Evolutionary conservation across 64 coral and sea anemone species (phyloP), one percentile per base, ranked within the genome.

Genomic region (Platygyra sinensis): DNA sequence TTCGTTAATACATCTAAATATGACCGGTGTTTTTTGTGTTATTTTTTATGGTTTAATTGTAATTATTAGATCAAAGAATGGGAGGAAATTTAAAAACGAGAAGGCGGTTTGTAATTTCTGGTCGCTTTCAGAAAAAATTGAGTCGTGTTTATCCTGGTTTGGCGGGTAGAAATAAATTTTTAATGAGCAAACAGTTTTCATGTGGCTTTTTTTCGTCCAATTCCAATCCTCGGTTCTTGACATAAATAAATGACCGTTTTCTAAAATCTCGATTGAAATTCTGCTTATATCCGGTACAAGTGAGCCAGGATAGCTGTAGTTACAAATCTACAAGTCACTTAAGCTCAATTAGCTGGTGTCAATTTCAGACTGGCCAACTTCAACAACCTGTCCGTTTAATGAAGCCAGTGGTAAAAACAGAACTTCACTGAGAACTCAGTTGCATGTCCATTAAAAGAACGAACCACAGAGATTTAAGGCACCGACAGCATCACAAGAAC

Each of bases 141-240:
- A n/a, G 32, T 25, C 10, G 62, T 15, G 33, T 71, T 85, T 81
- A 52, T 71, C 39, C 50, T 27, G 38, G 20, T 71, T 51, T 85
- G 72, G 63, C 62, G n/a, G 63, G 81, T 85, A 52, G 63, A 49
- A 85, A 72, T 85, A 85, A 85, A 72, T 72, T 22, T 46, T 72
- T 85, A 85, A 85, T 85, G 63, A 72, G 3, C 1, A 85, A 85
- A 85, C 22, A 25, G 10, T 69, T 28, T 27, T 25, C 0, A 69
- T 69, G 65, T 69, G 65, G 27, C 65, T 69, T 25, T 11, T n/a
- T 27, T 69, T n/a, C 9, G 65, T 69, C 22, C 7, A 69, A 25
- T 25, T 24, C n/a, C 10, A 69, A 2, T n/a, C 29, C n/a, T 69
- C 42, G 42, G 65, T 28, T 24, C 65, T 20, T 11, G 65, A 67